Evolutionary conservation across 2,797 vertebrate species (phyloP).

Genomic region (Tragelaphus eurycerus): DNA sequence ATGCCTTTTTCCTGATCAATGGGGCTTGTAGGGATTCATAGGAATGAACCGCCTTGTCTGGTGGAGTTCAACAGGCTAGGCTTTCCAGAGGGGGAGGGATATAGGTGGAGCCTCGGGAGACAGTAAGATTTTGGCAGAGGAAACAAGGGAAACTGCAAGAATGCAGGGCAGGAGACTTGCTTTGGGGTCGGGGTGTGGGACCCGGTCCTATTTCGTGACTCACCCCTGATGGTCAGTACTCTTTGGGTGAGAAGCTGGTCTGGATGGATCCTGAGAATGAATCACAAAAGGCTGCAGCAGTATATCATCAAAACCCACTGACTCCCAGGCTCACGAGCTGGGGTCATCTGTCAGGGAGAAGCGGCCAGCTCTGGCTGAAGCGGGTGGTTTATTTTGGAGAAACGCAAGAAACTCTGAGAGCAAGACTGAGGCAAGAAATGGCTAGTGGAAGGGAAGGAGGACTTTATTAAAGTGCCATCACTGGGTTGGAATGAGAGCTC

Average conservation of each 20-base stretch:
- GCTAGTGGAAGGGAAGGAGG: background rate
- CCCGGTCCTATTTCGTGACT: background rate
- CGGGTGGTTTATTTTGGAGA: background rate
- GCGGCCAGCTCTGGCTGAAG: background rate
- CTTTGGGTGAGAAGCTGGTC: background rate
- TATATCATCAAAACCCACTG: background rate
- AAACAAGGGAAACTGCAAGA: background rate
- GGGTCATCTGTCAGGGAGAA: background rate
- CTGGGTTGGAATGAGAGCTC: background rate
- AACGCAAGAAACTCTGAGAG: background rate
- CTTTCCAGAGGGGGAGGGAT: background rate
- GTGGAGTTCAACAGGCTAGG: background rate
- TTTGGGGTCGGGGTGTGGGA: no score
- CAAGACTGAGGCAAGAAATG: background rate
- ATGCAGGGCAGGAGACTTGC: background rate
- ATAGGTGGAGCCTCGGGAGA: background rate
- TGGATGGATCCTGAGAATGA: background rate
- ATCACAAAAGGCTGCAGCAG: background rate
- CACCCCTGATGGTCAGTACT: background rate
- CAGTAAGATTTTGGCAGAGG: background rate
- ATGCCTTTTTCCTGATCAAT: background rate
- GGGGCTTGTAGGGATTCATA: background rate
- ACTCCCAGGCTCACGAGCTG: accelerated
- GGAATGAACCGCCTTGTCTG: accelerated
- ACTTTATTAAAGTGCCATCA: background rate